phyloP scores from a whole-genome alignment of 2,797 vertebrate species.

The Coracias cyanogaster region DNA sequence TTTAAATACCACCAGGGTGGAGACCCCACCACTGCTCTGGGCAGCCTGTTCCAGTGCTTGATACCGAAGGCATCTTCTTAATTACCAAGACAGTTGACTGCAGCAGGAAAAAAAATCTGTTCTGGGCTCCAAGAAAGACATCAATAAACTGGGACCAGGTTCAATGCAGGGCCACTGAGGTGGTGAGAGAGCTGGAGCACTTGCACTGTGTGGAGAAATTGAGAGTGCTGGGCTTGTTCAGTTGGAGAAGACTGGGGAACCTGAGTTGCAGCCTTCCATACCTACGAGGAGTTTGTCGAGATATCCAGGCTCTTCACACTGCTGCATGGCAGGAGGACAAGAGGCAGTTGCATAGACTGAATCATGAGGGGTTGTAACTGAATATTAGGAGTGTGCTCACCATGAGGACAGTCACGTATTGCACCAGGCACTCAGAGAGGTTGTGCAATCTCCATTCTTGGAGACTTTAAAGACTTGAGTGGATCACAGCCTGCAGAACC shows the following conservation, averaged over 20 bases:
- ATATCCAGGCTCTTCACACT: not conserved
- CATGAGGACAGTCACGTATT: accelerated
- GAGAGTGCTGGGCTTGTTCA: not conserved
- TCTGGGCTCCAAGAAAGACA: not conserved
- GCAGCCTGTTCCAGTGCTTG: not conserved
- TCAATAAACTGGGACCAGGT: not conserved
- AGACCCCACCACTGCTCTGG: not conserved
- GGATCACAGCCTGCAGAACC: not conserved
- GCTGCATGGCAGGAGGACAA: accelerated
- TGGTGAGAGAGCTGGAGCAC: not conserved
- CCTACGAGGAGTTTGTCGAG: not conserved
- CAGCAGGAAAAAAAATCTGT: not conserved
- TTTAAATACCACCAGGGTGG: not conserved
- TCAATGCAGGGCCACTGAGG: not conserved
- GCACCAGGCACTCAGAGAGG: not conserved
- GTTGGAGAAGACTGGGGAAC: not conserved
- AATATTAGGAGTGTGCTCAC: not conserved
- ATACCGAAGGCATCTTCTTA: not conserved
- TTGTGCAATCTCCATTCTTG: not conserved
- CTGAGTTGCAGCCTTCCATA: not conserved
- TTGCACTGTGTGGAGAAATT: not conserved
- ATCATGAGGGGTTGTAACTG: accelerated
- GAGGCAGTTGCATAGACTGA: not conserved
- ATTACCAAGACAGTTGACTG: not conserved
- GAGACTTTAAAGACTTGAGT: not conserved